These are phyloP conservation scores for Ochlodes sylvanus DNA, from an alignment of 2,888 invertebrate species.

Conservation along the genomic window DNA sequence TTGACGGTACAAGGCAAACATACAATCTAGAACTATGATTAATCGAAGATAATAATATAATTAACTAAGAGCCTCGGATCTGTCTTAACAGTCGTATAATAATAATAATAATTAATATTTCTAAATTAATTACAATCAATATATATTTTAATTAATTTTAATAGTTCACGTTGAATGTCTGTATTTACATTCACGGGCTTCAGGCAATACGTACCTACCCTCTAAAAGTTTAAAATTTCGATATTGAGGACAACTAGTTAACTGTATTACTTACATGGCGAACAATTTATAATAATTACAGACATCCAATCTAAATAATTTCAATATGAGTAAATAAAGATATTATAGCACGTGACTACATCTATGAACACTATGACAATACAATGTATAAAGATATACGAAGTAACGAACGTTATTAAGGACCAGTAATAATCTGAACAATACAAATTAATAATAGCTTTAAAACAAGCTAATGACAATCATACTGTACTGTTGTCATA, in stretches of 20 bases:
- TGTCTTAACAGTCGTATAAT: slow-evolving; percentile 8
- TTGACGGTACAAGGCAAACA: slow-evolving; percentile 49
- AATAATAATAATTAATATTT: background rate
- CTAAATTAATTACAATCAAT: slow-evolving; percentile 17
- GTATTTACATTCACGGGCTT: slow-evolving; percentile 20
- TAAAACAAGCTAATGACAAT: background rate
- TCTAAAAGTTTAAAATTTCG: slow-evolving; percentile 9
- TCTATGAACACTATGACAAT: slow-evolving; percentile 22
- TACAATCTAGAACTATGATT: slow-evolving; percentile 41
- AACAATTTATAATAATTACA: slow-evolving; percentile 13
- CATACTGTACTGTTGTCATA: too few relatives aligned
- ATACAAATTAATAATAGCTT: background rate
- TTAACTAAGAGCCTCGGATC: slow-evolving; percentile 33
- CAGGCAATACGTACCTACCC: slow-evolving; percentile 1
- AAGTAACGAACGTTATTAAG: slow-evolving; percentile 6
- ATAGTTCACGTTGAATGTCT: slow-evolving; percentile 23
- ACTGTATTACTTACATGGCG: background rate
- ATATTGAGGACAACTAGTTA: background rate
- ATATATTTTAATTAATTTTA: slow-evolving; percentile 13
- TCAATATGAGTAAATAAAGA: slow-evolving; percentile 19
- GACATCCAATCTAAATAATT: slow-evolving; percentile 17
- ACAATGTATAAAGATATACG: slow-evolving; percentile 16
- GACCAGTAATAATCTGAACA: slow-evolving; percentile 7
- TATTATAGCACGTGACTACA: slow-evolving; percentile 13
- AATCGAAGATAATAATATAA: slow-evolving; percentile 22